Base-by-base conservation (phyloP, 2,797 vertebrate species). In the Sebastes miniatus region DNA sequence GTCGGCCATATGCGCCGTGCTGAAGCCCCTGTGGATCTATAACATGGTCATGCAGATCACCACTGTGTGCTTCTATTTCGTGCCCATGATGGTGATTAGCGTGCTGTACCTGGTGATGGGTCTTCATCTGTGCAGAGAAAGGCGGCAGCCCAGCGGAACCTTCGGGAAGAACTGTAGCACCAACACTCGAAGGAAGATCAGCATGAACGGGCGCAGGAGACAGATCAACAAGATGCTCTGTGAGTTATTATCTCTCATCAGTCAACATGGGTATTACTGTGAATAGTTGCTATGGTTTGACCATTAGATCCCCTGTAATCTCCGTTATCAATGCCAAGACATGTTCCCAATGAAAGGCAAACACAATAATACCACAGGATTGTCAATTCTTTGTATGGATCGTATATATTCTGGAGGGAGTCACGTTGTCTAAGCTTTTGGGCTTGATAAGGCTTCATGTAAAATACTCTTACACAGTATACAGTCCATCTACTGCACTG, bases 201-300 rank as follows among this genome's bases (percentile, higher is more conserved):
- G 88, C 8, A 47, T 86, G 50, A 91, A 80, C 8, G 86, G 94
- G 6, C 94, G 93, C 50, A 92, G 93, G 77, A 92, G 92, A n/a
- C 96, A 97, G 72, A 91, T 96, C 86, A 95, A 94, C 88, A 97
- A 96, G 87, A 97, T 96, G 96, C 94, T 96, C 18, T 93, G 96
- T 96, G 81, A 96, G 96, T 95, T 59, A 0, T 58, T 59, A 0
- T 58, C 3, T 32, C 3, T 39, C 25, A 32, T 8, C 27, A 68
- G 32, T 58, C 79, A 69, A 63, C 62, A 32, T 20, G 4, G 10
- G 11, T 10, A 3, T 62, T 24, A 7, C 24, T 14, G 20, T 29
- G 54, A 64, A 24, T 52, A 13, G 20, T 18, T 27, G 66, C 29
- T 24, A 5, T 8, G 12, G 32, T 63, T 22, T 57, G 8, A 73